phyloP scores from a whole-genome alignment of 2,113 vertebrate species.

The Monopterus albus region DNA sequence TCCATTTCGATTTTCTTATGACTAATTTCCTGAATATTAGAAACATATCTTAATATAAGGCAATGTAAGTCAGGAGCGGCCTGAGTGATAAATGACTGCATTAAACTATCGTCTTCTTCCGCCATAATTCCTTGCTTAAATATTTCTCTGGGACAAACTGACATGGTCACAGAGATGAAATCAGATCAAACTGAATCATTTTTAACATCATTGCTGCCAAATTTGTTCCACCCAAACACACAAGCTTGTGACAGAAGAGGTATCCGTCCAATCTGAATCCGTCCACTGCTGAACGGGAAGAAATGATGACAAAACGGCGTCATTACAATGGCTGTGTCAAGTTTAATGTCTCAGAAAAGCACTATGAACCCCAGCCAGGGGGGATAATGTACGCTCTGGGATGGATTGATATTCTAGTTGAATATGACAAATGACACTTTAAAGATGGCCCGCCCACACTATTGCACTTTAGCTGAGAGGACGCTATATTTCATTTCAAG shows the following conservation, averaged over 20 bases:
- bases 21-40: neutral
- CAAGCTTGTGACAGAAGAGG: conserved; percentile 36
- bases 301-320: conserved; percentile 63
- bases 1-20: too few species aligned
- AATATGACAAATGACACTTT: conserved; percentile 73
- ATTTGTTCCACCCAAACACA: conserved; percentile 15
- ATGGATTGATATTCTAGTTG: conserved; percentile 68
- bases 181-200: conserved; percentile 33
- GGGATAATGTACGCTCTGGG: conserved; percentile 47
- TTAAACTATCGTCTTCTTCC: neutral
- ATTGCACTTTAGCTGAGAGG: conserved; percentile 66
- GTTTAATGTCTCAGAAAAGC: conserved; percentile 69
- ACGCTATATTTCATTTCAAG: conserved; percentile 55
- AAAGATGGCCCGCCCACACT: conserved; percentile 65
- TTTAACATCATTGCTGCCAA: conserved; percentile 18
- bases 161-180: neutral
- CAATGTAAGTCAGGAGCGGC: neutral
- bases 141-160: neutral
- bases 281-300: conserved; percentile 12
- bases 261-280: neutral
- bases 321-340: conserved; percentile 53
- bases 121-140: neutral
- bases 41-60: neutral
- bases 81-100: neutral
- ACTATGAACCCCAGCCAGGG: conserved; percentile 34